phyloP scores from a whole-genome alignment of 2,888 invertebrate species.

The Zygaena filipendulae region DNA sequence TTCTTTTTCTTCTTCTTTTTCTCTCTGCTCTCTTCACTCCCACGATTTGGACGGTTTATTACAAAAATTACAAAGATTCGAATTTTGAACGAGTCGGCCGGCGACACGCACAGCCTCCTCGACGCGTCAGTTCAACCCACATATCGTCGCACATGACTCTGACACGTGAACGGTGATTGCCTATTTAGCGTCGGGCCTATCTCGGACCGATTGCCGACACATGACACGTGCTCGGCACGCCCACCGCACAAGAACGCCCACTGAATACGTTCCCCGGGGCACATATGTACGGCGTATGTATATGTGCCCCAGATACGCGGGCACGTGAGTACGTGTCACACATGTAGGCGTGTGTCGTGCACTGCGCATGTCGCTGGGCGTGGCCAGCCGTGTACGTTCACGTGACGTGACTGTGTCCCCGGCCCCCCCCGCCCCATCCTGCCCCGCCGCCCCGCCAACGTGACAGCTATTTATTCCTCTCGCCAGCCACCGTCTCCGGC shows the following conservation, averaged over 20 bases:
- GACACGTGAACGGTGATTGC: constrained; percentile 21
- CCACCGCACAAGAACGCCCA: constrained; percentile 43
- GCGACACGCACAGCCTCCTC: no score
- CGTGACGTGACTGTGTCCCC: constrained; percentile 40
- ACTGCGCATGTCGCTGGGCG: constrained; percentile 54
- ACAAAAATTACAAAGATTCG: no score
- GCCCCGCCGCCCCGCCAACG: no score
- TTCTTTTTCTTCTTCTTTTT: constrained; percentile 21
- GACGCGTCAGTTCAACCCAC: no score
- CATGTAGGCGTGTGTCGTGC: constrained; percentile 41
- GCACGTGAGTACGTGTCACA: constrained; percentile 29
- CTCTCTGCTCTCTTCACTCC: constrained; percentile 6
- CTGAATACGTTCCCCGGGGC: constrained; percentile 22
- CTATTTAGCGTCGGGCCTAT: constrained; percentile 26
- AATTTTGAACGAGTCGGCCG: no score
- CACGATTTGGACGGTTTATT: no score
- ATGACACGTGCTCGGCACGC: constrained; percentile 37
- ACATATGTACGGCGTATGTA: constrained; percentile 25
- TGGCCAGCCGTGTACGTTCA: constrained; percentile 40
- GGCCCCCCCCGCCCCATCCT: no score
- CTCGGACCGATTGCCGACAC: constrained; percentile 28
- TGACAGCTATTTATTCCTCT: constrained; percentile 51
- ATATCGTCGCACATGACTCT: no score
- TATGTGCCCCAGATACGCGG: constrained; percentile 44
- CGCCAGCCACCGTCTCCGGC: constrained; percentile 27